Evolutionary conservation across 2,888 invertebrate genomes (phyloP), one percentile per base, ranked within the genome.

Genomic region (Cyaniris semiargus): DNA sequence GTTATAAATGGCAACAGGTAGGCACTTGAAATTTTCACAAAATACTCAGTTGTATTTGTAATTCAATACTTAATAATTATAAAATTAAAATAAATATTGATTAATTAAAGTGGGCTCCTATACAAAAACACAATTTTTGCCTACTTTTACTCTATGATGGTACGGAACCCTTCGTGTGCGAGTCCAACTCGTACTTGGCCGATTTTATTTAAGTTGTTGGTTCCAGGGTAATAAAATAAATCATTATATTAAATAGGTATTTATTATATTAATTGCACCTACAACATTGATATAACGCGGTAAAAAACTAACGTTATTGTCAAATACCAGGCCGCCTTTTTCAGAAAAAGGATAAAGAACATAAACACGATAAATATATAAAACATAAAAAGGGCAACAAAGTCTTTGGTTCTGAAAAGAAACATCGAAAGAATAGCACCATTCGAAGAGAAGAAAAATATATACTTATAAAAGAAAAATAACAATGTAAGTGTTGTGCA

Each of bases 221-320:
- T 60, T 23, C 1, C 60, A 13, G 81, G 80, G 79, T 81, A 83
- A 86, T 86, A 86, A 85, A 86, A 87, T 80, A 85, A 84, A 81
- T 79, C 79, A 80, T 82, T 90, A 88, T 90, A 92, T 93, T 93
- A 93, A 93, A 93, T 93, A 93, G 88, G 90, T 92, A 93, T 93
- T 92, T 93, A 93, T 93, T 93, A 92, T 87, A 89, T 90, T 89
- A 81, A 76, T 80, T 71, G 81, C 81, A 81, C 80, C 81, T 81
- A 80, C 80, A 89, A 91, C 91, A 91, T 91, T 86, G 83, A 91
- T 85, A 83, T 85, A 85, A 86, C 81, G 83, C 82, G 84, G 84
- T 83, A 83, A 83, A 85, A 82, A 79, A 83, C 85, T 87, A 88
- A 83, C 83, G 76, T 86, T 90, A 90, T 90, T 89, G 87, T 90